Evolutionary conservation across 2,888 invertebrate species (phyloP).

Genomic region (Drosophila yooni): DNA sequence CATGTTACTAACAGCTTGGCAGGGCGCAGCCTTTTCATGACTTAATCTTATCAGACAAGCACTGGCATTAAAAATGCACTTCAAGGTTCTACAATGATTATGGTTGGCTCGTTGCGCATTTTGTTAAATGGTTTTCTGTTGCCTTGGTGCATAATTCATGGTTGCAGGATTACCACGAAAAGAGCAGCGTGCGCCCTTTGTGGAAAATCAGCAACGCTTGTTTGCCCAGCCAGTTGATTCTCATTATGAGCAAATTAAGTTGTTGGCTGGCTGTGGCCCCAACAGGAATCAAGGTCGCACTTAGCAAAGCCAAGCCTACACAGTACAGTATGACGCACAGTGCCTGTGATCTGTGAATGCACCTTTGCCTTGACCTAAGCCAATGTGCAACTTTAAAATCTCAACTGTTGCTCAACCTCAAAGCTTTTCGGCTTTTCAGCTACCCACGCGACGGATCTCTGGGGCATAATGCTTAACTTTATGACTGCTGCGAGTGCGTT

Average conservation of each 20-base stretch:
- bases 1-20: constrained; percentile 69
- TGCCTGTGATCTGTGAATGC: constrained; percentile 42
- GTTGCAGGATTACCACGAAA: constrained; percentile 74
- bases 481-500: constrained; percentile 68
- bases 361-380: constrained; percentile 69
- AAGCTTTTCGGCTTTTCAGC: constrained; percentile 29
- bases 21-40: constrained; percentile 72
- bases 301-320: constrained; percentile 19
- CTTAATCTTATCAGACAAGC: constrained; percentile 79
- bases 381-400: constrained; percentile 17
- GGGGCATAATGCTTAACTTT: constrained; percentile 68
- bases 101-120: constrained; percentile 58
- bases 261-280: constrained; percentile 51
- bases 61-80: constrained; percentile 81
- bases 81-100: constrained; percentile 76
- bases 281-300: constrained; percentile 64
- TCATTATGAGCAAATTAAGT: constrained; percentile 71
- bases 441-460: constrained; percentile 55
- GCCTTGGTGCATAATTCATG: constrained; percentile 69
- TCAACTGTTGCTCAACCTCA: constrained; percentile 12
- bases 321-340: constrained; percentile 13
- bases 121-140: constrained; percentile 71
- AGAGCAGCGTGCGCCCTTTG: constrained; percentile 53
- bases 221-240: constrained; percentile 65
- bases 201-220: constrained; percentile 78